Percentiles rank a stretch among this genome's conserved stretches.
These are phyloP conservation scores for Pheosia gnoma DNA, from an alignment of 2,888 invertebrate genomes.

Conservation along the genomic window DNA sequence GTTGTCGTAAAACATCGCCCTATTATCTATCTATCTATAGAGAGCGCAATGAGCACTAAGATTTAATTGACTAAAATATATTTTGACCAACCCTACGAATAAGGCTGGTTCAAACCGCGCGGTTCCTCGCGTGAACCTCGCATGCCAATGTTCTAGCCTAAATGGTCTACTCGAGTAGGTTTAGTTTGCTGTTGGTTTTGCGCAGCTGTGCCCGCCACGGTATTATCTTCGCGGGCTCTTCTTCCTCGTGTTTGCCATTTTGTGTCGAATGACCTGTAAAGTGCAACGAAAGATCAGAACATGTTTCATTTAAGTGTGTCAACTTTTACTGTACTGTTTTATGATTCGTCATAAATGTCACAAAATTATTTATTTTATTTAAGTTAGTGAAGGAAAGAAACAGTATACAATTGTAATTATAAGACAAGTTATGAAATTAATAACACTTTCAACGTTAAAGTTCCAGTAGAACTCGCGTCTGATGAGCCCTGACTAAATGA, in stretches of 20 bases:
- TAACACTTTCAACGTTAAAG: no score
- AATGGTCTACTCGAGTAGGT: conserved; percentile 87
- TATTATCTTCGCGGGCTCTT: conserved; percentile 88
- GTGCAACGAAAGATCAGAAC: no score
- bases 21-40: conserved; percentile 7
- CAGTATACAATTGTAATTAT: no score
- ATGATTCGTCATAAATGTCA: no score
- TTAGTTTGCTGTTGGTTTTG: conserved; percentile 95
- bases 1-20: conserved; percentile 15
- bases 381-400: no score
- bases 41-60: conserved; percentile 28
- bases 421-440: no score
- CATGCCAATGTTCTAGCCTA: conserved; percentile 1
- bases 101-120: conserved; percentile 31
- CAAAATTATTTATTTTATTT: no score
- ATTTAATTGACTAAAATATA: conserved; percentile 28
- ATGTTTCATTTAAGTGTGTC: no score
- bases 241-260: conserved; percentile 73
- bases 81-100: conserved; percentile 17
- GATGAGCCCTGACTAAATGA: no score
- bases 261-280: conserved; percentile 65
- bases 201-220: conserved; percentile 95
- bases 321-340: no score
- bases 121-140: conserved; percentile 12
- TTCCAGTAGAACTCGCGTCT: no score